Evolutionary conservation across 2,888 invertebrate species (phyloP), one percentile per base, ranked within the genome.

Genomic region (Junonia oenone): DNA sequence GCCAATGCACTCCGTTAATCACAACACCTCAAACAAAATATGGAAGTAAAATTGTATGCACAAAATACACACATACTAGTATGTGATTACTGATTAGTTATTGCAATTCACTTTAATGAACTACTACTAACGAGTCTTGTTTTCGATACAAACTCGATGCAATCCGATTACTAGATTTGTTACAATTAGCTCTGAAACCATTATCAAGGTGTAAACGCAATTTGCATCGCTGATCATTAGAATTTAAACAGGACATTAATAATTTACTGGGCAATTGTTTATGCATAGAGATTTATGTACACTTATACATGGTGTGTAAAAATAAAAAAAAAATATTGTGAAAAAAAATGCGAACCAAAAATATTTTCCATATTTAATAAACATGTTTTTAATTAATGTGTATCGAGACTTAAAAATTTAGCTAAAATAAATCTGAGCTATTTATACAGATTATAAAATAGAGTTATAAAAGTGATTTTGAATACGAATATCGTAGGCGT

Each of bases 151-250:
- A 6, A 11, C 40, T 17, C 40, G 17, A 17, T 6, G n/a, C 40
- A 22, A 40, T 46, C 11, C 6, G 45, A 55, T 54, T 43, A 27
- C 48, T 13, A 8, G 29, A 40, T 26, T 33, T 51, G 40, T 31
- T 26, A 13, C 15, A 46, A 37, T n/a, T 49, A 46, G 49, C 46
- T 53, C 22, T 43, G 45, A 33, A 29, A 13, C 14, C 33, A 35
- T 45, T 45, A 5, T 5, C 22, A n/a, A 15, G 22, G 6, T 40
- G 3, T 9, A n/a, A 40, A 40, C 19, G n/a, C 19, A 19, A 40
- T 40, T 40, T n/a, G 19, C 33, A 33, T 40, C n/a, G n/a, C 40
- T n/a, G 19, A 40, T 40, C 40, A 40, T n/a, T 6, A n/a, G 6
- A 4, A n/a, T n/a, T 22, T n/a, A 40, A 40, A n/a, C 17, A 6